Evolutionary conservation across 2,797 vertebrate genomes (phyloP).

Genomic region (Numenius phaeopus): DNA sequence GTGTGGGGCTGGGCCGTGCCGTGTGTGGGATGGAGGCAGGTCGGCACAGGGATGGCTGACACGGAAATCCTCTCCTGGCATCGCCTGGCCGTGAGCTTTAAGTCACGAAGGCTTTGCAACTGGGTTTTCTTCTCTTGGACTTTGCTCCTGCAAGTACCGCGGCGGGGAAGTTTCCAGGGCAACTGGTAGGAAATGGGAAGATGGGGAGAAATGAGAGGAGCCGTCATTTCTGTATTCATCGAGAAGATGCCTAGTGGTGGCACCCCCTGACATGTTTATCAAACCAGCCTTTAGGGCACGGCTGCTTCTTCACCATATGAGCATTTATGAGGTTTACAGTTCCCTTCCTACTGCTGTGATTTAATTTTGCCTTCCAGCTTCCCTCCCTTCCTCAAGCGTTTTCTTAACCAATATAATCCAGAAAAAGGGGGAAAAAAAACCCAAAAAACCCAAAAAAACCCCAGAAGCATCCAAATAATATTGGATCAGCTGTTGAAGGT

Average conservation of each 20-base stretch:
- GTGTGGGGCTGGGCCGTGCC: rapidly evolving
- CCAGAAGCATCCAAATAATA: rapidly evolving
- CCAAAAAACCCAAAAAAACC: not conserved
- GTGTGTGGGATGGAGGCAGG: not conserved
- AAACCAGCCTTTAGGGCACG: not conserved
- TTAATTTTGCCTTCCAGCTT: not conserved
- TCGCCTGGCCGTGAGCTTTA: rapidly evolving
- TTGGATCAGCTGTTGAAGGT: not conserved
- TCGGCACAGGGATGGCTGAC: not conserved
- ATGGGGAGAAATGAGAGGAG: not conserved
- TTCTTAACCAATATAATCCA: not conserved
- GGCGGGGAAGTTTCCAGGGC: not conserved
- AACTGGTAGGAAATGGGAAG: not conserved
- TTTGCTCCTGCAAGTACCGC: not conserved
- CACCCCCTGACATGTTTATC: not conserved
- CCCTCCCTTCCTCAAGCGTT: not conserved
- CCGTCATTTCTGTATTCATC: not conserved
- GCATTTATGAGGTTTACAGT: not conserved
- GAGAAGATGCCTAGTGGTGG: not conserved
- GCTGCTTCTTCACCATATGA: not conserved
- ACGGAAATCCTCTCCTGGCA: not conserved
- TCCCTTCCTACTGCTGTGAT: not conserved
- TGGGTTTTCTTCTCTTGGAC: not conserved
- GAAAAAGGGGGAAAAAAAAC: not conserved
- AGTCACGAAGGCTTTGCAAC: rapidly evolving